phyloP scores from a whole-genome alignment of 2,113 vertebrate genomes.

The Noturus placidus region DNA sequence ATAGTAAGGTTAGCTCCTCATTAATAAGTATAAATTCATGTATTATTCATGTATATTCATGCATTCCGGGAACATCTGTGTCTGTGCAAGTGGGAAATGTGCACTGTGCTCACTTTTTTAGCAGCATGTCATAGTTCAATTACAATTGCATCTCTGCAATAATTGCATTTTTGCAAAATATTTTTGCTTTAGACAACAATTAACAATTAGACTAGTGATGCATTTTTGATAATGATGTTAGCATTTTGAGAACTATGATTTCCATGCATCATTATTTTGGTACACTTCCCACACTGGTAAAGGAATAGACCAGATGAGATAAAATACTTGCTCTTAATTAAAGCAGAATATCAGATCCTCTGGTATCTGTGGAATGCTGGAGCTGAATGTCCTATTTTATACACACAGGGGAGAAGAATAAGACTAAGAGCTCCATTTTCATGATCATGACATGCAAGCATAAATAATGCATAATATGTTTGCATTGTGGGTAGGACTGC shows the following conservation, averaged over 20 bases:
- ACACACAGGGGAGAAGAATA: neutral
- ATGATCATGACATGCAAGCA: neutral
- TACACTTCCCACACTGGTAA: neutral
- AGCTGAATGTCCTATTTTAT: conserved; percentile 26
- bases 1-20: too few relatives aligned
- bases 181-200: neutral
- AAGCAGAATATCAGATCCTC: conserved; percentile 17
- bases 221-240: neutral
- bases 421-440: neutral
- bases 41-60: too few relatives aligned
- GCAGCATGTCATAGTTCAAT: neutral
- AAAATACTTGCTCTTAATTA: conserved; percentile 25
- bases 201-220: neutral
- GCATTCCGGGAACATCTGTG: neutral
- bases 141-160: neutral
- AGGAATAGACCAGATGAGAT: conserved; percentile 15
- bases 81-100: neutral
- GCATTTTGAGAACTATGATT: neutral
- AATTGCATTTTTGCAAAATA: neutral
- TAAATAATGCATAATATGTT: neutral
- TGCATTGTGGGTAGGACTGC: neutral
- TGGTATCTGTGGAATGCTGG: conserved; percentile 30
- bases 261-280: neutral
- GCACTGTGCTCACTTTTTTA: neutral
- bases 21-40: too few relatives aligned